Evolutionary conservation across 2,113 vertebrate species (phyloP), one percentile per base, ranked within the genome.

Genomic region (Grantiella picta): DNA sequence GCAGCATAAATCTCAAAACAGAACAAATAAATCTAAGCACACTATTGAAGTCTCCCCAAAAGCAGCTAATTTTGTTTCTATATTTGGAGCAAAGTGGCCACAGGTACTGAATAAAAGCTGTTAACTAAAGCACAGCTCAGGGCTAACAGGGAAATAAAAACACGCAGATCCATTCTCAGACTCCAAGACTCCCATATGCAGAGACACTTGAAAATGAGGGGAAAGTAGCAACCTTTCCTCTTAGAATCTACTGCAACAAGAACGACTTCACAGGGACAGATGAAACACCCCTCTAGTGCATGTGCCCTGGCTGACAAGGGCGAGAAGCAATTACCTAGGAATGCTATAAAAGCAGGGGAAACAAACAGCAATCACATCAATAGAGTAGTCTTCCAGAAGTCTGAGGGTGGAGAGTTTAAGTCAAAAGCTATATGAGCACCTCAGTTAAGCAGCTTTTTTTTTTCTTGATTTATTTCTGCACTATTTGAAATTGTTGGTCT

Each of bases 51-150:
- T 88, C 54, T 64, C 71, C 45, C 25, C 38, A 81, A 36, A 95
- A 89, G 42, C 73, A 94, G 91, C 36, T 89, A 59, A 89, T 90
- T 78, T 77, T 89, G 38, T 56, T 86, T 81, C 56, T 94, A 15
- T 69, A 65, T 90, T 86, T 94, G 79, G 53, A 91, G 29, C 73
- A 85, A 24, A 53, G 24, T 66, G 81, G 70, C 76, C 93, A 90
- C 93, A 77, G 80, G 90, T 92, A 86, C 47, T 91, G 83, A 81
- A 89, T 76, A 72, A 95, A 82, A 92, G 75, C 82, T 90, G 92
- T 36, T 88, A 82, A 87, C 84, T 77, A 73, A 38, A 91, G 90
- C 71, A 86, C 33, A 88, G 75, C 71, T 94, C 36, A 47, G 36
- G 82, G 63, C 84, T 91, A 88, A 49, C 5, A 82, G 45, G 50